Percentiles rank a stretch among this genome's conserved stretches.
These are phyloP conservation scores for Menidia beryllina DNA, from an alignment of 2,113 vertebrate genomes.

Conservation along the genomic window DNA sequence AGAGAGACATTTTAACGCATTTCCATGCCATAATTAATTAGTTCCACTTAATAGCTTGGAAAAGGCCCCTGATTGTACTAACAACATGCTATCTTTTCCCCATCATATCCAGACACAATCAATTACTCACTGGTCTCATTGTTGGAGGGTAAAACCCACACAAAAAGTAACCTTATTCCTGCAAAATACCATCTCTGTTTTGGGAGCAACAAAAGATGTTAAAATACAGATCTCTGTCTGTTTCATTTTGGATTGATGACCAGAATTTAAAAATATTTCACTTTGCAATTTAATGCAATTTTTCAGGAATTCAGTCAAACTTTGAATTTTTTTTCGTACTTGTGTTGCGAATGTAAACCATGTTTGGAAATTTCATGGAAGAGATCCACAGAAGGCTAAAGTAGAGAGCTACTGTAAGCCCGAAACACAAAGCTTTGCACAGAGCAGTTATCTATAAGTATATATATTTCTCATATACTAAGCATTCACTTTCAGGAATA, in stretches of 20 bases:
- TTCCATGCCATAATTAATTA: slow-evolving; percentile 80
- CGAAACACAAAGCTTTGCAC: neutral
- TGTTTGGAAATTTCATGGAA: neutral
- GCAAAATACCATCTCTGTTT: neutral
- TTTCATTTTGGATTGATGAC: neutral
- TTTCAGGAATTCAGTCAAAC: neutral
- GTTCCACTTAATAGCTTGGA: slow-evolving; percentile 77
- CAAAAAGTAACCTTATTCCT: slow-evolving; percentile 4
- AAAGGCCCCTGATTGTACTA: slow-evolving; percentile 71
- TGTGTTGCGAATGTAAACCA: neutral
- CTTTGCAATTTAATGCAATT: neutral
- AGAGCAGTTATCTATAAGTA: neutral
- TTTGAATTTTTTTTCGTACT: neutral
- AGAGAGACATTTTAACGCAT: slow-evolving; percentile 71
- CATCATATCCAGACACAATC: slow-evolving; percentile 61
- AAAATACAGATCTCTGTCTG: neutral
- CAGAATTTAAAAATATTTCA: neutral
- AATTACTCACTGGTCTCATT: slow-evolving; percentile 47
- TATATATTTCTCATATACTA: neutral
- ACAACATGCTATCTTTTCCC: slow-evolving; percentile 59
- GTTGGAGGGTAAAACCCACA: slow-evolving; percentile 10
- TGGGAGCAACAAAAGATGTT: neutral
- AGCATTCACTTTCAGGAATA: neutral
- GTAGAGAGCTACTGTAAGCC: neutral
- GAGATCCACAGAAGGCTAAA: neutral